Percentiles rank a stretch among this genome's conserved stretches.
Conservation (phyloP, 1,140 invertebrate genomes). For the Acarapis woodi region DNA sequence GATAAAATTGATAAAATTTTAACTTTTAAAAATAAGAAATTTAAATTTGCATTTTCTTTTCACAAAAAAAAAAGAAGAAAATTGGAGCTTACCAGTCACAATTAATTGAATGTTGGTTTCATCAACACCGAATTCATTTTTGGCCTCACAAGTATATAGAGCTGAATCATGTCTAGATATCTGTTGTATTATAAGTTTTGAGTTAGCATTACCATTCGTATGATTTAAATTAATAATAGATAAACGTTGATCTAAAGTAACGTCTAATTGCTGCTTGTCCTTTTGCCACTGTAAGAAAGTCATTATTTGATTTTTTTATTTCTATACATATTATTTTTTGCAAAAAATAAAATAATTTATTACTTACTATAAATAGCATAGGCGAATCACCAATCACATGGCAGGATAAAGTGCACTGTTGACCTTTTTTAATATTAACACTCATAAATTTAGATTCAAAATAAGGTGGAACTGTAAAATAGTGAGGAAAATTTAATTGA, state of each 20-base stretch:
- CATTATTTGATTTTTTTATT: no score
- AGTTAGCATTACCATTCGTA: constrained; percentile 4
- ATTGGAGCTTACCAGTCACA: constrained; percentile 19
- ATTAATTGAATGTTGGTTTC: constrained; percentile 19
- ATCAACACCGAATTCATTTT: constrained; percentile 19
- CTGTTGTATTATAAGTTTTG: constrained; percentile 15
- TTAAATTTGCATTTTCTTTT: background rate
- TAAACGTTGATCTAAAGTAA: constrained; percentile 11
- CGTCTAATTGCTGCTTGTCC: constrained; percentile 13
- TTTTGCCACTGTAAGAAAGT: no score
- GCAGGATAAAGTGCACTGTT: constrained; percentile 19
- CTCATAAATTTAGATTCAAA: constrained; percentile 14
- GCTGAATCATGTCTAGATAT: constrained; percentile 18
- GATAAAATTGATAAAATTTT: no score
- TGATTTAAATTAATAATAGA: constrained; percentile 7
- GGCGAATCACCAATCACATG: constrained; percentile 19
- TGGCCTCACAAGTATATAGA: constrained; percentile 19
- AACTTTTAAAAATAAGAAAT: background rate
- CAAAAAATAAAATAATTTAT: no score
- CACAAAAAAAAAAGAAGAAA: constrained; percentile 6
- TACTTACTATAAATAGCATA: constrained; percentile 16
- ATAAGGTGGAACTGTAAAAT: constrained; percentile 13
- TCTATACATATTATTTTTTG: no score
- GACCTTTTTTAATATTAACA: constrained; percentile 14
- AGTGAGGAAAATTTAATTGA: background rate